These are phyloP conservation scores for Pholis gunnellus DNA, from an alignment of 2,113 vertebrate species.

Conservation along the genomic window DNA sequence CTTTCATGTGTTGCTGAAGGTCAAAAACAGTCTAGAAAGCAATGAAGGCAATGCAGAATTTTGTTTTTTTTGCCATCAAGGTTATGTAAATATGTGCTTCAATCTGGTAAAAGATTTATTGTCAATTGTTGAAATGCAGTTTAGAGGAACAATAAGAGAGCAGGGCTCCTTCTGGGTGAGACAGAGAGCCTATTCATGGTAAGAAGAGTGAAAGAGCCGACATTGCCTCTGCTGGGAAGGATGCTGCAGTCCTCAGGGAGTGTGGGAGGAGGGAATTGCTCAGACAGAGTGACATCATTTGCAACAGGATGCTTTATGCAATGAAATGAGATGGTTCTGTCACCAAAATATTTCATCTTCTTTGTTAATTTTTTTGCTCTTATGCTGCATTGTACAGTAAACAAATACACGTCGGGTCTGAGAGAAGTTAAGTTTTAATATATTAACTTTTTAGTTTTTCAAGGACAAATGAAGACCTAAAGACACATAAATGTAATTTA, in stretches of 20 bases:
- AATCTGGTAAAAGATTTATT: background rate
- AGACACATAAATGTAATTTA: background rate
- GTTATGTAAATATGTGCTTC: background rate
- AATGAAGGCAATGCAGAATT: background rate
- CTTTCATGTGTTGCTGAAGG: background rate
- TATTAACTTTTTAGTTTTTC: background rate
- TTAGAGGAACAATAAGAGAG: background rate
- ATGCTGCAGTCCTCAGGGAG: slow-evolving; percentile 30
- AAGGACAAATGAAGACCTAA: background rate
- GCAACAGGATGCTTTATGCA: slow-evolving; percentile 22
- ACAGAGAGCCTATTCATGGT: background rate
- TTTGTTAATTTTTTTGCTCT: background rate
- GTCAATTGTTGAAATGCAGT: background rate
- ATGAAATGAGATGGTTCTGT: slow-evolving; percentile 5
- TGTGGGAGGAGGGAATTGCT: slow-evolving; percentile 29
- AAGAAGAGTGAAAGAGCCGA: background rate
- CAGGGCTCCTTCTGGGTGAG: slow-evolving; percentile 9
- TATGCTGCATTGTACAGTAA: background rate
- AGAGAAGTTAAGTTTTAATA: background rate
- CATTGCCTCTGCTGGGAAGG: background rate
- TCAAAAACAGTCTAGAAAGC: background rate
- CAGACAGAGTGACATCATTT: slow-evolving; percentile 25
- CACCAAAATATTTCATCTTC: background rate
- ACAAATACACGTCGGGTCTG: background rate
- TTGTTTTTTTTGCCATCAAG: background rate